phyloP scores from a whole-genome alignment of 2,888 invertebrate species.

The Nomada fucata region DNA sequence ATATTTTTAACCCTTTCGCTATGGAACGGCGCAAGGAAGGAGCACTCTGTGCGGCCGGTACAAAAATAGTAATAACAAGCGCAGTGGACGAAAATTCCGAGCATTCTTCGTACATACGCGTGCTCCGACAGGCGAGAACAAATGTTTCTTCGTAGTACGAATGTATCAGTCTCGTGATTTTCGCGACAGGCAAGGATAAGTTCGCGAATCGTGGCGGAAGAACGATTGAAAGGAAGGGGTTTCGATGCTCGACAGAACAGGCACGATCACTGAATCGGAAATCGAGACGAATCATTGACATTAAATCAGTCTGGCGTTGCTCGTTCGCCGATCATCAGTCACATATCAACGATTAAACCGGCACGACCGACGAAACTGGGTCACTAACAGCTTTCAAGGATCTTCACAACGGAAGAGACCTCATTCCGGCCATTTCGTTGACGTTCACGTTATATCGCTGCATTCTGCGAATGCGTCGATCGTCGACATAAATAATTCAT shows the following conservation, averaged over 20 bases:
- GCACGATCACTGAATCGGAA: slow-evolving; percentile 12
- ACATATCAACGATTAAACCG: slow-evolving; percentile 34
- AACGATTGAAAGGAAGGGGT: background rate
- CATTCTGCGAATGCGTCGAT: no score
- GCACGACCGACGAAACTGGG: slow-evolving; percentile 31
- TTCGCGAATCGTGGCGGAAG: background rate
- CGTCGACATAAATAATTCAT: background rate
- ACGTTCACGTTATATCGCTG: background rate
- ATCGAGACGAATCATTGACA: slow-evolving; percentile 25
- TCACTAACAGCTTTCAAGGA: slow-evolving; percentile 28
- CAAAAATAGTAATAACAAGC: no score
- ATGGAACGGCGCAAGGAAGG: no score
- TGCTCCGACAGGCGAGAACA: background rate
- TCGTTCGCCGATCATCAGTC: slow-evolving; percentile 25
- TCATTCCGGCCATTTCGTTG: background rate
- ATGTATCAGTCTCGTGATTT: background rate
- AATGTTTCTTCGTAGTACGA: background rate
- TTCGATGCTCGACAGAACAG: background rate
- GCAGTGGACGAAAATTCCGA: no score
- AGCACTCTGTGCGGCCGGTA: no score
- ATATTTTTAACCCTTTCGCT: no score
- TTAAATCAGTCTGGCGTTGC: slow-evolving; percentile 33
- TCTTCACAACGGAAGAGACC: slow-evolving; percentile 20
- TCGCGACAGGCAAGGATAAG: background rate
- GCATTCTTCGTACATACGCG: no score